Evolutionary conservation across 2,888 invertebrate genomes (phyloP).

Genomic region (Morinoia aosen): DNA sequence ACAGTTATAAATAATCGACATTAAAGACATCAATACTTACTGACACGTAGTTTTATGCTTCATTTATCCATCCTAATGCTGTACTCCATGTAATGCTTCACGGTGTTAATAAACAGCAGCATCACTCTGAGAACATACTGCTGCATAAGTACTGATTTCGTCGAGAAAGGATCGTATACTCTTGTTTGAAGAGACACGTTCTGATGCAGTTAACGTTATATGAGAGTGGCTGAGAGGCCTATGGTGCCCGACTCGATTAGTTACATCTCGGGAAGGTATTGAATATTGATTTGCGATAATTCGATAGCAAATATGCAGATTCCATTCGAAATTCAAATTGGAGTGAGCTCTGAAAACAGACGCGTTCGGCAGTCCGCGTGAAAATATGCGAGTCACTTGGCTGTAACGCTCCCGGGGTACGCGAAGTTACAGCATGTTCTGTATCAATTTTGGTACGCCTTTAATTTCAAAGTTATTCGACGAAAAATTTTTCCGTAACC

Average conservation of each 20-base stretch:
- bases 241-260: conserved; percentile 42
- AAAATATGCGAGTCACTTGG: conserved; percentile 4
- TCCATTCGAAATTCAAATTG: conserved; percentile 46
- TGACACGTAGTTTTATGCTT: neutral
- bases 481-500: no score
- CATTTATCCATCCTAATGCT: neutral
- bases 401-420: neutral
- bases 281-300: conserved; percentile 51
- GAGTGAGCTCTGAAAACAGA: conserved; percentile 51
- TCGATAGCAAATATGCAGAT: conserved; percentile 52
- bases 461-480: no score
- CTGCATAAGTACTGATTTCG: neutral
- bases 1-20: no score
- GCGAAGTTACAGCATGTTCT: neutral
- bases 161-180: neutral
- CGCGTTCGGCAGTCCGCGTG: neutral
- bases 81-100: neutral
- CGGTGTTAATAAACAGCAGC: neutral
- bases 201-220: conserved; percentile 16
- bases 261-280: conserved; percentile 44
- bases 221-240: neutral
- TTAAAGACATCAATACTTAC: no score
- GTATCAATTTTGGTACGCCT: neutral
- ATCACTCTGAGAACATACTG: neutral
- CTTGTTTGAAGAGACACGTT: neutral